These are phyloP conservation scores for Papilio xuthus DNA, from an alignment of 1,140 invertebrate genomes.

Conservation along the genomic window DNA sequence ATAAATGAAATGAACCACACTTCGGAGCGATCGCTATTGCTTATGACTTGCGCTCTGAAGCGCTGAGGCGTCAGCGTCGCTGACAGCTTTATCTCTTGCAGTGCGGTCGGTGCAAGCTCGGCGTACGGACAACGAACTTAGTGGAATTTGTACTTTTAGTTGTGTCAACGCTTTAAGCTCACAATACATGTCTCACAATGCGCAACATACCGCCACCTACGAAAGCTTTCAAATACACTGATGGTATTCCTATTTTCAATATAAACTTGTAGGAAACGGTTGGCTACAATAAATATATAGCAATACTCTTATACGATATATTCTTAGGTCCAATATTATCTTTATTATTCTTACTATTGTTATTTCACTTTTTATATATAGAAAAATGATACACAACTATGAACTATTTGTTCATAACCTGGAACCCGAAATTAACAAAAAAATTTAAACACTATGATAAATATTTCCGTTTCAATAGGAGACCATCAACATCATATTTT, in stretches of 20 bases:
- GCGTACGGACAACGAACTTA: slow-evolving; percentile 56
- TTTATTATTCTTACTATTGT: neutral
- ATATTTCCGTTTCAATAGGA: too few relatives aligned
- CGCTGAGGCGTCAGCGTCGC: slow-evolving; percentile 46
- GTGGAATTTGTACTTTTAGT: slow-evolving; percentile 43
- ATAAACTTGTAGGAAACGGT: slow-evolving; percentile 17
- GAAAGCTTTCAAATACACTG: slow-evolving; percentile 21
- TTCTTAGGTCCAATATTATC: neutral
- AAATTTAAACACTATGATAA: too few relatives aligned
- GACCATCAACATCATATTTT: too few relatives aligned
- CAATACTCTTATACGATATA: neutral
- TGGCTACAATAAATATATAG: neutral
- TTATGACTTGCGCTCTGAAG: slow-evolving; percentile 39
- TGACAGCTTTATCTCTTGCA: slow-evolving; percentile 66
- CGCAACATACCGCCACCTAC: neutral
- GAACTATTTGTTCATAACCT: too few relatives aligned
- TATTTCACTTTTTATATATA: neutral
- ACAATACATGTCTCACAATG: slow-evolving; percentile 28
- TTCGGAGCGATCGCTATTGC: slow-evolving; percentile 7
- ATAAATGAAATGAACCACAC: neutral
- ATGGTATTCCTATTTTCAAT: slow-evolving; percentile 25
- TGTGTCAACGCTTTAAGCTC: slow-evolving; percentile 31
- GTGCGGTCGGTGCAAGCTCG: slow-evolving; percentile 54
- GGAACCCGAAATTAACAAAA: too few relatives aligned
- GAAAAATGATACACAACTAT: too few relatives aligned